A percentile compares a stretch with the other conserved stretches of the same genome.
phyloP scores from a whole-genome alignment of 1,140 invertebrate genomes.

The Brachionus rotundiformis region DNA sequence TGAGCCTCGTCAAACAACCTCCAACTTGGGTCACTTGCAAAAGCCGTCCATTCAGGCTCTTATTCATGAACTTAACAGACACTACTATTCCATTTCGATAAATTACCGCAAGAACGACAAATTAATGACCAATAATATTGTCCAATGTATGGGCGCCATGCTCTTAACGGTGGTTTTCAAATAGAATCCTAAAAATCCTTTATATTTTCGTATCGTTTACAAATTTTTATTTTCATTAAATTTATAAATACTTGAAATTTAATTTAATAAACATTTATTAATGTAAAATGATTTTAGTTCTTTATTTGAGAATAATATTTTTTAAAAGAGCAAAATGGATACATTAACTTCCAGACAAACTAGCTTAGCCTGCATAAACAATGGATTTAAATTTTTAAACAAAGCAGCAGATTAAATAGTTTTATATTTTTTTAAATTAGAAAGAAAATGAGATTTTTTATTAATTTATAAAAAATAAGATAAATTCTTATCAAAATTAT shows the following conservation, averaged over 20 bases:
- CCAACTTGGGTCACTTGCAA: slow-evolving; percentile 95
- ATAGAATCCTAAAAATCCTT: slow-evolving; percentile 64
- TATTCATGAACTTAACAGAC: slow-evolving; percentile 96
- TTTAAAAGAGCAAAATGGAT: too few relatives aligned
- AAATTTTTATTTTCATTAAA: slow-evolving; percentile 14
- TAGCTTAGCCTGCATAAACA: too few relatives aligned
- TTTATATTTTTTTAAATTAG: too few relatives aligned
- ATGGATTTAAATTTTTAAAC: too few relatives aligned
- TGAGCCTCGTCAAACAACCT: slow-evolving; percentile 97
- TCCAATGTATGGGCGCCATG: slow-evolving; percentile 97
- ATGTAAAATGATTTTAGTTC: background rate
- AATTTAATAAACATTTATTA: slow-evolving; percentile 30
- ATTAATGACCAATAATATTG: slow-evolving; percentile 96
- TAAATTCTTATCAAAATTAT: too few relatives aligned
- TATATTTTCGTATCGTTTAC: slow-evolving; percentile 15
- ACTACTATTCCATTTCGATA: slow-evolving; percentile 99
- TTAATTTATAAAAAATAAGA: too few relatives aligned
- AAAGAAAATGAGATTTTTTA: too few relatives aligned
- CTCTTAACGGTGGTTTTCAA: slow-evolving; percentile 94
- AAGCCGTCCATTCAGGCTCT: slow-evolving; percentile 98
- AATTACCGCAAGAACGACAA: slow-evolving; percentile 98
- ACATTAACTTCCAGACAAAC: too few relatives aligned
- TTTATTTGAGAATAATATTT: background rate
- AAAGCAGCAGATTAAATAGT: too few relatives aligned
- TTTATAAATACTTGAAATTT: slow-evolving; percentile 33